These are phyloP conservation scores for Dyspetes luteomarginatus DNA, from an alignment of 2,888 invertebrate genomes.

Conservation along the genomic window DNA sequence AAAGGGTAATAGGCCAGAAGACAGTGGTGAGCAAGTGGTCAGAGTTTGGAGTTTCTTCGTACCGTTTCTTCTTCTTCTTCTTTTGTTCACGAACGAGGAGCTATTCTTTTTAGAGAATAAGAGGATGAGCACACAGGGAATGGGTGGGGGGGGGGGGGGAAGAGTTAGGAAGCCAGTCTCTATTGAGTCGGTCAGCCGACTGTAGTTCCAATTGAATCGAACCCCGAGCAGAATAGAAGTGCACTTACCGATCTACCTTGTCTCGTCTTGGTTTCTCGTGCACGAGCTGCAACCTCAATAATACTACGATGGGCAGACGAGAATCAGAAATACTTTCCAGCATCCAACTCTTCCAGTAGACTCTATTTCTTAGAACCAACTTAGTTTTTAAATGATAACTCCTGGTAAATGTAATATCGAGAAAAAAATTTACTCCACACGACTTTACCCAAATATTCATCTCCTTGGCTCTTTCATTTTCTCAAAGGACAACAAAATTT, in stretches of 20 bases:
- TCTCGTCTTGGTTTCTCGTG: slow-evolving; percentile 68
- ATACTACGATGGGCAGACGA: neutral
- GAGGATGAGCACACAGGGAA: slow-evolving; percentile 3
- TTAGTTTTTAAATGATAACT: neutral
- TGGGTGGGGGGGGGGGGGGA: neutral
- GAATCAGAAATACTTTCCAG: neutral
- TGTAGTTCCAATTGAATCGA: slow-evolving; percentile 76
- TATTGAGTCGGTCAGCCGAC: slow-evolving; percentile 70
- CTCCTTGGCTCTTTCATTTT: no score
- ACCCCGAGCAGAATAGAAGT: slow-evolving; percentile 71
- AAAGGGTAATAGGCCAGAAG: neutral
- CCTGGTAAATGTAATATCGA: neutral
- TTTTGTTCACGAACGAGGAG: slow-evolving; percentile 18
- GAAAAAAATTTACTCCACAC: no score
- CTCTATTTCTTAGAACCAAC: neutral
- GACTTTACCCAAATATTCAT: no score
- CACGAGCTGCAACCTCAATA: neutral
- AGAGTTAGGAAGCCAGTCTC: slow-evolving; percentile 35
- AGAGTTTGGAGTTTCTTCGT: slow-evolving; percentile 29
- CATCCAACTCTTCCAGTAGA: neutral
- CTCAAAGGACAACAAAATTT: no score
- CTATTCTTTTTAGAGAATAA: slow-evolving; percentile 29
- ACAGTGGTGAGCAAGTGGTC: neutral
- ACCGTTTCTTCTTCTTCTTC: neutral
- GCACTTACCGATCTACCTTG: slow-evolving; percentile 75